Evolutionary conservation across 2,113 vertebrate species (phyloP).

Genomic region (Heloderma charlesbogerti): DNA sequence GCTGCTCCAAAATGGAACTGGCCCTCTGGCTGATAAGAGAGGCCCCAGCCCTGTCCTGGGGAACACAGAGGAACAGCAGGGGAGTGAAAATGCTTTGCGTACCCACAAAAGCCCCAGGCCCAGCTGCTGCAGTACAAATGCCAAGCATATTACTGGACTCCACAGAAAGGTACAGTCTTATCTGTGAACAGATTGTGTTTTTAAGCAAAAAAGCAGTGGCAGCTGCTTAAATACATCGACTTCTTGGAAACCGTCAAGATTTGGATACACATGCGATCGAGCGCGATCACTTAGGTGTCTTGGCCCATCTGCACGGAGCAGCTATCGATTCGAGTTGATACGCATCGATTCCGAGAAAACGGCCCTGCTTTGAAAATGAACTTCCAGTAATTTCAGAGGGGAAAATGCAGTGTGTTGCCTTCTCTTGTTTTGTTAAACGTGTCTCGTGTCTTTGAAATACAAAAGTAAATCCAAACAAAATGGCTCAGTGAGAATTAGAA

Average conservation of each 20-base stretch:
- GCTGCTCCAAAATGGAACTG: no score
- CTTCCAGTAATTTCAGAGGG: slow-evolving; percentile 74
- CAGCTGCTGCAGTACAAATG: slow-evolving; percentile 50
- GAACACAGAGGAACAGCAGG: slow-evolving; percentile 47
- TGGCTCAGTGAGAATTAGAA: slow-evolving; percentile 79
- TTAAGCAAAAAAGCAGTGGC: slow-evolving; percentile 62
- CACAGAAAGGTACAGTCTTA: slow-evolving; percentile 41
- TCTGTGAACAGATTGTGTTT: slow-evolving; percentile 65
- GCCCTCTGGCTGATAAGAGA: no score
- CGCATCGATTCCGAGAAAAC: slow-evolving; percentile 81
- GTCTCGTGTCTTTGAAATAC: slow-evolving; percentile 61
- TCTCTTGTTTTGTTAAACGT: slow-evolving; percentile 66
- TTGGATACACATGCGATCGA: slow-evolving; percentile 65
- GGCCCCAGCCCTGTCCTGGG: neutral
- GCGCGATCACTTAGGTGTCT: slow-evolving; percentile 70
- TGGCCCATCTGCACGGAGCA: slow-evolving; percentile 71
- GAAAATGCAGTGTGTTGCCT: slow-evolving; percentile 39
- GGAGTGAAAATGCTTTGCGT: slow-evolving; percentile 64
- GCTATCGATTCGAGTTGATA: slow-evolving; percentile 81
- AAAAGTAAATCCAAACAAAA: slow-evolving; percentile 73
- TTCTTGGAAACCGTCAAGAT: slow-evolving; percentile 68
- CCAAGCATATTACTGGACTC: slow-evolving; percentile 35
- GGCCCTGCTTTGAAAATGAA: slow-evolving; percentile 80
- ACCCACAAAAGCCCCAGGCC: slow-evolving; percentile 28
- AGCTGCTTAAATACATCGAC: slow-evolving; percentile 71